Base-by-base conservation (phyloP, 2,888 invertebrate species). In the Norana najaformis region DNA sequence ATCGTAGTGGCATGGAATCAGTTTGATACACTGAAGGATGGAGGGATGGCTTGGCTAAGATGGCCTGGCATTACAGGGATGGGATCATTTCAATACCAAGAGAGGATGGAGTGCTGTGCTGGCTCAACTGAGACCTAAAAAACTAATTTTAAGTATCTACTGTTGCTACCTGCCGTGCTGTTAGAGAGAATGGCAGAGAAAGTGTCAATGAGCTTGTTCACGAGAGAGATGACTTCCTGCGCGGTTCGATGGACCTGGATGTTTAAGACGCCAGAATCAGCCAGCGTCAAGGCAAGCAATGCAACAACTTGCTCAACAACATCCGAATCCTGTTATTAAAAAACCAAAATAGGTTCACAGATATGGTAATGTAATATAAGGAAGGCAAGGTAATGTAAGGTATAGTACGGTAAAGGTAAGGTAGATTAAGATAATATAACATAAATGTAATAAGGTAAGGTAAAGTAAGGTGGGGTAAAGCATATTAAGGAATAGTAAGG, bases 161-260 rank as follows among this genome's bases (percentile, higher is more conserved):
- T 11, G 8, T 69, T 69, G 69, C 69, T 85, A 85, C 85, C 85
- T 6, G 37, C 37, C 20, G 85, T 85, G 85, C 36, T 37, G 85
- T 85, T 85, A 35, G 85, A 35, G 8, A 85, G 35, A 36, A 85
- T 8, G 35, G 36, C n/a, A 6, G 85, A 85, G 85, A 85, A 85
- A 85, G 35, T 85, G 85, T 85, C 37, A 36, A 85, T 85, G 37
- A 85, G 36, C 85, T 85, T 85, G 34, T 85, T 85, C 36, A 85
- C 85, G 34, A 6, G 16, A 0, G 85, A 85, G 37, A 85, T 30
- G 35, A 37, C 37, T 36, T 85, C 85, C 36, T 85, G 85, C 8
- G 85, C 85, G 14, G 85, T 85, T 85, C 85, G 85, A 85, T 85
- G 85, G 37, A 85, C 85, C 37, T 85, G 85, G 37, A 85, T 36